Evolutionary conservation across 1,140 invertebrate genomes (phyloP).

Genomic region (Ganaspis sp.): DNA sequence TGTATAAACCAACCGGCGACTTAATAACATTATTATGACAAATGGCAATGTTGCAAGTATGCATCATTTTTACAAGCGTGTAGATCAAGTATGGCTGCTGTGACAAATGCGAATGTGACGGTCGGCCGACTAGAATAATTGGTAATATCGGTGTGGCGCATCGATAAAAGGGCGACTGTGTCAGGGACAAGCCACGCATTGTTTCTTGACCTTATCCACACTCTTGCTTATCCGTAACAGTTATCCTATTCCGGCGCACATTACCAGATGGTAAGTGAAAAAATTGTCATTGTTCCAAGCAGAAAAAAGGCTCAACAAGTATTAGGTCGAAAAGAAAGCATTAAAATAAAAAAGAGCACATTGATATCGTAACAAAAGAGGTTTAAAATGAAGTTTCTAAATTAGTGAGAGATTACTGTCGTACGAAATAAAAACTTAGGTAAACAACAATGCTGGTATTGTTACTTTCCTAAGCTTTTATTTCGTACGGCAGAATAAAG

Average conservation of each 20-base stretch:
- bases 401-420: too few relatives aligned
- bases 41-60: conserved; percentile 8
- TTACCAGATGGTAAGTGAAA: not conserved
- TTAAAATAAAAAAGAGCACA: too few relatives aligned
- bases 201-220: conserved; percentile 19
- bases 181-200: conserved; percentile 28
- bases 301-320: too few relatives aligned
- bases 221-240: not conserved
- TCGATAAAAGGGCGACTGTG: conserved; percentile 35
- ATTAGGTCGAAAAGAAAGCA: too few relatives aligned
- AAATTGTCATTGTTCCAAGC: too few relatives aligned
- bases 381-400: too few relatives aligned
- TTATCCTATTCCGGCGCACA: not conserved
- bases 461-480: too few relatives aligned
- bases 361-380: too few relatives aligned
- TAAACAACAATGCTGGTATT: too few relatives aligned
- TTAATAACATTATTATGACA: conserved; percentile 27
- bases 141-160: conserved; percentile 10
- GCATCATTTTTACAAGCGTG: not conserved
- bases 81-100: not conserved
- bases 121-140: conserved; percentile 26
- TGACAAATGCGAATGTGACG: conserved; percentile 34
- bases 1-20: not conserved
- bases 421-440: too few relatives aligned
- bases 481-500: too few relatives aligned